Conservation (phyloP, 2,113 vertebrate species). For the Pteronura brasiliensis region DNA sequence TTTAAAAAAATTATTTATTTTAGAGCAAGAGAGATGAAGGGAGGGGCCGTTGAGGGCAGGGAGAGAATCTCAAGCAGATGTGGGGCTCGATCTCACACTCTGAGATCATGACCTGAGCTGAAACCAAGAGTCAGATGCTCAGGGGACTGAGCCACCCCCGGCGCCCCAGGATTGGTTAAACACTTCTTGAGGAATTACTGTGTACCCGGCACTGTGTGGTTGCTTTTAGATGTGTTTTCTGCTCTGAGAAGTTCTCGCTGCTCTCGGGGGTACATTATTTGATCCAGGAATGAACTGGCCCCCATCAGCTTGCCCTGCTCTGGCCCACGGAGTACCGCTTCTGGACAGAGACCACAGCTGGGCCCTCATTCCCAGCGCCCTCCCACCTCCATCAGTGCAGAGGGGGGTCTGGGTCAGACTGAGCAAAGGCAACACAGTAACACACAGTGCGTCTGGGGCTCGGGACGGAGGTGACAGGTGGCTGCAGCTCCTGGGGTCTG, state of each 20-base stretch:
- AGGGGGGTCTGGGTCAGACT: not conserved
- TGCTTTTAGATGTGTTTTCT: not conserved
- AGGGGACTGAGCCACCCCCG: accelerated
- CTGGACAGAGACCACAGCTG: not conserved
- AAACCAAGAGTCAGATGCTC: not conserved
- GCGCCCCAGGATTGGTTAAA: not conserved
- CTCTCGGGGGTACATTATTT: not conserved
- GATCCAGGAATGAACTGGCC: not conserved
- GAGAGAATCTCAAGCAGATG: not conserved
- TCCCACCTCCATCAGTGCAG: too few relatives aligned
- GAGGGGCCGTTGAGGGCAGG: not conserved
- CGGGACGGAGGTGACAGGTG: not conserved
- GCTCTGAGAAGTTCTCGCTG: not conserved
- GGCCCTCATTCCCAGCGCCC: not conserved
- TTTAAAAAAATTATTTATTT: not conserved
- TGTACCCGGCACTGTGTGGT: not conserved
- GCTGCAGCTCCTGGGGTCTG: not conserved
- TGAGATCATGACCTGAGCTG: not conserved
- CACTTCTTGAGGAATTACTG: not conserved
- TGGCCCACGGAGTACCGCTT: not conserved
- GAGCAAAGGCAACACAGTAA: not conserved
- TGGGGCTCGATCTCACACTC: not conserved
- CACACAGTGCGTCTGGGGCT: too few relatives aligned
- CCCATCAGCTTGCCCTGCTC: not conserved
- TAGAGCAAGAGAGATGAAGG: not conserved